Evolutionary conservation across 2,888 invertebrate species (phyloP).

Genomic region (Cephus spinipes): DNA sequence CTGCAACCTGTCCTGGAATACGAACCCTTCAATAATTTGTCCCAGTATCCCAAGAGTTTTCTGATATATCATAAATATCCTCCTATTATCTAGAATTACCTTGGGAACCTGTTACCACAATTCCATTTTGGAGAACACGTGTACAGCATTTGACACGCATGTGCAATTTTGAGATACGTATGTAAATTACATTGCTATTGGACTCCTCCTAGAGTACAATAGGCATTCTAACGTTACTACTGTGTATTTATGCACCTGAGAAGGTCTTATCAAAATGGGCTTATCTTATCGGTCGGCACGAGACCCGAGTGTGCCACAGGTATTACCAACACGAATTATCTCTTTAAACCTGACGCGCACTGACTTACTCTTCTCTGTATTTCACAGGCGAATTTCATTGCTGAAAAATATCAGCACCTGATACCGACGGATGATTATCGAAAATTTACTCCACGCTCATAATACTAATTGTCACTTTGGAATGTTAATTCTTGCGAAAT

Average conservation of each 20-base stretch:
- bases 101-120: not conserved
- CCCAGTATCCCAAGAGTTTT: not conserved
- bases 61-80: not conserved
- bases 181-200: not conserved
- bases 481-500: not conserved
- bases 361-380: not conserved
- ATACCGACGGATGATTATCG: not conserved
- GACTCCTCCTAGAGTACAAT: not conserved
- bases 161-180: not conserved
- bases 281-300: slow-evolving; percentile 34
- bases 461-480: not conserved
- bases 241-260: slow-evolving; percentile 15
- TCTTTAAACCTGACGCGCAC: not conserved
- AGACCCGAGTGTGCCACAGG: slow-evolving; percentile 24
- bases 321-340: slow-evolving; percentile 9
- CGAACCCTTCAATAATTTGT: not conserved
- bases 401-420: not conserved
- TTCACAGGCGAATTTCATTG: not conserved
- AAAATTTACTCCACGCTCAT: not conserved
- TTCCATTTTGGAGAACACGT: not conserved
- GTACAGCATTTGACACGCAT: not conserved
- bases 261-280: slow-evolving; percentile 29
- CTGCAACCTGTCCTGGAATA: slow-evolving; percentile 17
- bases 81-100: not conserved
- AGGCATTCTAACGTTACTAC: not conserved